Conservation (phyloP, 2,797 vertebrate genomes). For the Benthosema pterotum region DNA sequence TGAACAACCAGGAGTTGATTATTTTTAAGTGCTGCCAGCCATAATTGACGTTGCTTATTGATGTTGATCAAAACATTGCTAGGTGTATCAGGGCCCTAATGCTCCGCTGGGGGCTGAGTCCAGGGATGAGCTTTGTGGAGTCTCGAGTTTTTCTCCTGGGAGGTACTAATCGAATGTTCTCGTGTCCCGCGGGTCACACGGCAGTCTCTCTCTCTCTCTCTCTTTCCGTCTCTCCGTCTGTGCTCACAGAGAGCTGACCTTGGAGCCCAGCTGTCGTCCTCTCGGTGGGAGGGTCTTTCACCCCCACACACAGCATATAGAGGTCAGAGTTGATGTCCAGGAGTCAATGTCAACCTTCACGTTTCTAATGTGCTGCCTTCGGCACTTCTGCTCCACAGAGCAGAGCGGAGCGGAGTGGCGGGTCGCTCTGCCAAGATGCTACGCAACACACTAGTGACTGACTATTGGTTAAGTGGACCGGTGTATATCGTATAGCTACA, state of each 20-base stretch:
- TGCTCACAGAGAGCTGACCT: slow-evolving; percentile 52
- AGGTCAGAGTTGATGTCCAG: slow-evolving; percentile 35
- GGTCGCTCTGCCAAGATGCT: slow-evolving; percentile 1
- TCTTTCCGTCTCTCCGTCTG: slow-evolving; percentile 25
- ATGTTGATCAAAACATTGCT: too few species aligned
- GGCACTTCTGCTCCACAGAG: slow-evolving; percentile 1
- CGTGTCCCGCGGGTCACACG: slow-evolving; percentile 15
- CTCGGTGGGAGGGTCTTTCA: slow-evolving; percentile 29
- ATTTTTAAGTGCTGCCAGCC: too few species aligned
- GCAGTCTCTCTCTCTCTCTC: slow-evolving; percentile 11
- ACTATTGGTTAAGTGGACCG: background rate
- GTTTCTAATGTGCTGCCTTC: slow-evolving; percentile 26
- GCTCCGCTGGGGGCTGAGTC: slow-evolving; percentile 28
- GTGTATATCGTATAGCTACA: background rate
- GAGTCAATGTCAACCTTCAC: slow-evolving; percentile 45
- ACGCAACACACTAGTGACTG: too few species aligned
- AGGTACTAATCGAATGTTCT: slow-evolving; percentile 60
- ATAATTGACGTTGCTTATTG: too few species aligned
- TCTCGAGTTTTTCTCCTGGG: slow-evolving; percentile 53
- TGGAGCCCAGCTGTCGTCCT: slow-evolving; percentile 46
- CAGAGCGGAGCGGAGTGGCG: background rate
- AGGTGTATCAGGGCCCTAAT: too few species aligned
- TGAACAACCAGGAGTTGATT: too few species aligned
- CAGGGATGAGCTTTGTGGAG: too few species aligned
- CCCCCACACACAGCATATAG: slow-evolving; percentile 23